Percentiles rank a stretch among this genome's conserved stretches.
phyloP scores from a whole-genome alignment of 1,140 invertebrate species.

The Rhopalosiphum maidis region DNA sequence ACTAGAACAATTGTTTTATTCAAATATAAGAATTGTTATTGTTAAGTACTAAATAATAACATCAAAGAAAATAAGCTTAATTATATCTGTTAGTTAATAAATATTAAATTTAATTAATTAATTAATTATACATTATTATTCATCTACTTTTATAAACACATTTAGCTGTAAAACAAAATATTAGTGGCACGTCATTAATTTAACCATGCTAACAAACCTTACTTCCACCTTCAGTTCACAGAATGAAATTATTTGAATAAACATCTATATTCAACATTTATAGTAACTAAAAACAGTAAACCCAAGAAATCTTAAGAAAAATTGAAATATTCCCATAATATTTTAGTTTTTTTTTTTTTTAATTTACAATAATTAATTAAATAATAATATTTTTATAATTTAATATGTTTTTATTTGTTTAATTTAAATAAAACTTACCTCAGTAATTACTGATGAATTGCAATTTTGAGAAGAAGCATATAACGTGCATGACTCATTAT shows the following conservation, averaged over 20 bases:
- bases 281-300: neutral
- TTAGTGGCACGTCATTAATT: neutral
- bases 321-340: neutral
- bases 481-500: constrained; percentile 57
- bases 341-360: neutral
- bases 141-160: neutral
- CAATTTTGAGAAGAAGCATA: constrained; percentile 56
- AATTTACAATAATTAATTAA: neutral
- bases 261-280: constrained; percentile 33
- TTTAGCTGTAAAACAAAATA: constrained; percentile 1
- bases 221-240: constrained; percentile 53
- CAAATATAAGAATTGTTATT: neutral
- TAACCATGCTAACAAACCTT: constrained; percentile 55
- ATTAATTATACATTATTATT: neutral
- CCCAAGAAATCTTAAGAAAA: neutral
- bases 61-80: constrained; percentile 30
- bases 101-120: neutral
- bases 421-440: constrained; percentile 37
- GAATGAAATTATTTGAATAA: constrained; percentile 42
- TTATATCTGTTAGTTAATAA: neutral
- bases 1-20: neutral
- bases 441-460: constrained; percentile 43
- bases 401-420: neutral
- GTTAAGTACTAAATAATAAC: neutral
- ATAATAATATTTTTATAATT: neutral